Conservation (phyloP, 2,113 vertebrate species). For the Melanocharis versteri region DNA sequence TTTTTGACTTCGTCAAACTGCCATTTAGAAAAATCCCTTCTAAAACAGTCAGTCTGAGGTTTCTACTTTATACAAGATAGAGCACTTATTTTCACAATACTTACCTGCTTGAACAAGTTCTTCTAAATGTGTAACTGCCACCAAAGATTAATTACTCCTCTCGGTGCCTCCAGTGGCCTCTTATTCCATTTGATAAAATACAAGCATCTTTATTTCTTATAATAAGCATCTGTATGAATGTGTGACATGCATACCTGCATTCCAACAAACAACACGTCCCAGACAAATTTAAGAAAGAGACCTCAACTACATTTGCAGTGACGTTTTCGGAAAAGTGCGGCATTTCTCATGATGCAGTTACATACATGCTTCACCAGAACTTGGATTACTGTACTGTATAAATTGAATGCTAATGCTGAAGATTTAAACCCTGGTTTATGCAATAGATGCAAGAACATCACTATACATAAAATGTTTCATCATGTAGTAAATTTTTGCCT, state of each 20-base stretch:
- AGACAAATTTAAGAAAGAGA: neutral
- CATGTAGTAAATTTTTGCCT: neutral
- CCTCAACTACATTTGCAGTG: neutral
- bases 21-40: constrained; percentile 57
- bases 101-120: constrained; percentile 39
- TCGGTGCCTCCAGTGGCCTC: neutral
- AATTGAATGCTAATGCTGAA: neutral
- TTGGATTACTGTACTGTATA: neutral
- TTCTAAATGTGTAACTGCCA: neutral
- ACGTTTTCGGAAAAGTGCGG: neutral
- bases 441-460: neutral
- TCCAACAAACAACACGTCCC: neutral
- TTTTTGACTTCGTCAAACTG: constrained; percentile 49
- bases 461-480: neutral
- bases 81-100: neutral
- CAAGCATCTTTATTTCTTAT: neutral
- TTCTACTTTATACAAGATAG: constrained; percentile 4
- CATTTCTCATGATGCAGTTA: neutral
- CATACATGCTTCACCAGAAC: neutral
- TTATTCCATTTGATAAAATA: neutral
- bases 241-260: neutral
- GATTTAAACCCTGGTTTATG: neutral
- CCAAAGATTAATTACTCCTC: constrained; percentile 1
- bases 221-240: neutral
- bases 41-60: constrained; percentile 43